Evolutionary conservation across 2,113 vertebrate species (phyloP).

Genomic region (Clarias magur): DNA sequence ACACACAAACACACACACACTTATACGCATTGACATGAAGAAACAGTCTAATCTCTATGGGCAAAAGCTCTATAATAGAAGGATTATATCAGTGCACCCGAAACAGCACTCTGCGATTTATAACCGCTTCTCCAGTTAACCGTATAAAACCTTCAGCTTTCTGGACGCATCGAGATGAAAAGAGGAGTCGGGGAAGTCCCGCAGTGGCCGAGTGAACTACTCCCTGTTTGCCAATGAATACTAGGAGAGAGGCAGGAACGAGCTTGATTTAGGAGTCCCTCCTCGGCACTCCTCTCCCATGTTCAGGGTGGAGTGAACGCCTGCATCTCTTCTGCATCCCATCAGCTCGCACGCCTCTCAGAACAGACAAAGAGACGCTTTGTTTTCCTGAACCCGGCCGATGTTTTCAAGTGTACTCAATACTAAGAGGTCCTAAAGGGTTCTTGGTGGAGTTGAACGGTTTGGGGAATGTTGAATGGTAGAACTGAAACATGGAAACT

Average conservation of each 20-base stretch:
- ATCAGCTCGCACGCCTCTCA: conserved; percentile 27
- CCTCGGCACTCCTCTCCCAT: conserved; percentile 43
- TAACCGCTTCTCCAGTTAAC: conserved; percentile 55
- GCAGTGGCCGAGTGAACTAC: conserved; percentile 59
- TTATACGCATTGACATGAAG: neutral
- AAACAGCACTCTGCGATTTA: conserved; percentile 53
- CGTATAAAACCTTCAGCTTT: conserved; percentile 49
- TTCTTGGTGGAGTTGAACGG: neutral
- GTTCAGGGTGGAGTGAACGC: conserved; percentile 51
- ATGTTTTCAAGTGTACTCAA: neutral
- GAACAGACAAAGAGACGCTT: conserved; percentile 20
- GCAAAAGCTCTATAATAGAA: conserved; percentile 5
- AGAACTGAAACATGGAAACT: neutral
- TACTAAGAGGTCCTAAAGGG: conserved; percentile 9
- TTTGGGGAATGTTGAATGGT: neutral
- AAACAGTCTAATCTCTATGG: conserved; percentile 34
- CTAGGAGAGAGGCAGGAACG: conserved; percentile 43
- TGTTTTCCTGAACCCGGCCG: conserved; percentile 4
- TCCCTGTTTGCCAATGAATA: conserved; percentile 55
- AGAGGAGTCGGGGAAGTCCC: conserved; percentile 51
- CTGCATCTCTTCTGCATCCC: conserved; percentile 52
- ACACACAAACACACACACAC: neutral
- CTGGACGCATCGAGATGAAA: conserved; percentile 51
- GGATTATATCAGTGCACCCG: conserved; percentile 20
- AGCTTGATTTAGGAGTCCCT: conserved; percentile 59